Percentiles rank a stretch among this genome's conserved stretches.
Conservation (phyloP, 2,113 vertebrate species). For the Blennius ocellaris region DNA sequence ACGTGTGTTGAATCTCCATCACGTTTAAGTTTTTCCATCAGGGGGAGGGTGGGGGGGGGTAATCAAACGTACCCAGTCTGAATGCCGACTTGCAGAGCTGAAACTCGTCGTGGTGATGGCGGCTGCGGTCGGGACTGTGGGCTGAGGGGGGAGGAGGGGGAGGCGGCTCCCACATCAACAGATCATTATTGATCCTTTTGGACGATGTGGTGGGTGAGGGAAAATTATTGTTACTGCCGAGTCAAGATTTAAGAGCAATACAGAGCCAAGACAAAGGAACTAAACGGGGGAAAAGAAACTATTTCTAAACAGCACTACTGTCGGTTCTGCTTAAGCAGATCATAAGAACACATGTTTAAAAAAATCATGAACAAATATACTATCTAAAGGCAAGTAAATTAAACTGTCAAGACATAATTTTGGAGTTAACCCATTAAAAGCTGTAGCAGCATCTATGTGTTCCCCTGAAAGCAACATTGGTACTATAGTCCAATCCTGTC, state of each 20-base stretch:
- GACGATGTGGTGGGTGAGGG: background rate
- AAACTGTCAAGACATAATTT: too few relatives aligned
- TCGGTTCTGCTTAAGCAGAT: background rate
- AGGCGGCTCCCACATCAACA: conserved; percentile 91
- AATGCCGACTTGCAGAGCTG: conserved; percentile 94
- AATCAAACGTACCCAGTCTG: conserved; percentile 84
- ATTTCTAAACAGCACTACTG: background rate
- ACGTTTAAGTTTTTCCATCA: conserved; percentile 13
- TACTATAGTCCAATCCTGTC: too few relatives aligned
- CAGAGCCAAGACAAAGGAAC: conserved; percentile 2
- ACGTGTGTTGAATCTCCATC: conserved; percentile 1
- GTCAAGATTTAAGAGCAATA: conserved; percentile 8
- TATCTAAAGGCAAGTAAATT: background rate
- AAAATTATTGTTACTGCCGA: conserved; percentile 19
- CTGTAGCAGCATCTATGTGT: too few relatives aligned
- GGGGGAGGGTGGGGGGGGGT: background rate
- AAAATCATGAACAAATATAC: background rate
- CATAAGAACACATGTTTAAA: background rate
- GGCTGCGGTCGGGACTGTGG: conserved; percentile 52
- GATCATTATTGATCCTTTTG: conserved; percentile 91
- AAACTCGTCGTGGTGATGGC: conserved; percentile 80
- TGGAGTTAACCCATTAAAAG: too few relatives aligned
- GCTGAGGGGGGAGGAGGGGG: conserved; percentile 54
- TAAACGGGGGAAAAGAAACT: background rate
- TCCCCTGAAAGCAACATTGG: too few relatives aligned